These are phyloP conservation scores for Hassar affinis DNA, from an alignment of 2,113 vertebrate genomes.

Conservation along the genomic window DNA sequence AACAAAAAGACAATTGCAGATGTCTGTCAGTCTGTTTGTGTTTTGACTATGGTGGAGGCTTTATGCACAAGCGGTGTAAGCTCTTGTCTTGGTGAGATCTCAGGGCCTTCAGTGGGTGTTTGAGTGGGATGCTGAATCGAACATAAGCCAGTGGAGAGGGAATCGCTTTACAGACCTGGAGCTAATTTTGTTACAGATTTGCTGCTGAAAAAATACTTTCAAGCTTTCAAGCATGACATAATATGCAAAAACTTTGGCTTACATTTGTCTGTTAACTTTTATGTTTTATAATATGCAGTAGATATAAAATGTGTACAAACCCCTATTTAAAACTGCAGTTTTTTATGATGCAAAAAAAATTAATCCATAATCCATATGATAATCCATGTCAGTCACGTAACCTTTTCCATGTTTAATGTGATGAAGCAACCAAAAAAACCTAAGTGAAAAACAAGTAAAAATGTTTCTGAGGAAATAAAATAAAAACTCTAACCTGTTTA, in stretches of 20 bases:
- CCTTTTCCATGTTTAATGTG: not conserved
- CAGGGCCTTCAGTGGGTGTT: constrained; percentile 46
- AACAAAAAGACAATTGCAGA: not conserved
- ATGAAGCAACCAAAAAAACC: not conserved
- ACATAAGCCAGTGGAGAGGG: constrained; percentile 39
- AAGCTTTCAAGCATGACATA: not conserved
- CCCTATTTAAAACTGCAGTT: not conserved
- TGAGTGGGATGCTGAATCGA: constrained; percentile 46
- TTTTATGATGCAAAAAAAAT: not conserved
- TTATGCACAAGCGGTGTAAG: constrained; percentile 17
- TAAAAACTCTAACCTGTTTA: not conserved
- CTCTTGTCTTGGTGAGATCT: constrained; percentile 27
- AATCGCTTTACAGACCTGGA: constrained; percentile 15
- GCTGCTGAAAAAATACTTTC: not conserved
- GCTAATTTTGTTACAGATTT: constrained; percentile 19
- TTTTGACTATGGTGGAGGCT: not conserved
- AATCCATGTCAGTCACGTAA: not conserved
- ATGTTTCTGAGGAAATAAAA: not conserved
- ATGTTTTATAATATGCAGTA: constrained; percentile 12
- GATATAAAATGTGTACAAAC: not conserved
- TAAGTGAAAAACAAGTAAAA: not conserved
- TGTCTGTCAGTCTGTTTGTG: not conserved
- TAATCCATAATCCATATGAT: not conserved
- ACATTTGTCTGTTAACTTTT: not conserved
- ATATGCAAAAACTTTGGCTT: constrained; percentile 11